Conservation (phyloP, 35 echinoderm and acorn worm genomes). For the Stichopus chloronotus region DNA sequence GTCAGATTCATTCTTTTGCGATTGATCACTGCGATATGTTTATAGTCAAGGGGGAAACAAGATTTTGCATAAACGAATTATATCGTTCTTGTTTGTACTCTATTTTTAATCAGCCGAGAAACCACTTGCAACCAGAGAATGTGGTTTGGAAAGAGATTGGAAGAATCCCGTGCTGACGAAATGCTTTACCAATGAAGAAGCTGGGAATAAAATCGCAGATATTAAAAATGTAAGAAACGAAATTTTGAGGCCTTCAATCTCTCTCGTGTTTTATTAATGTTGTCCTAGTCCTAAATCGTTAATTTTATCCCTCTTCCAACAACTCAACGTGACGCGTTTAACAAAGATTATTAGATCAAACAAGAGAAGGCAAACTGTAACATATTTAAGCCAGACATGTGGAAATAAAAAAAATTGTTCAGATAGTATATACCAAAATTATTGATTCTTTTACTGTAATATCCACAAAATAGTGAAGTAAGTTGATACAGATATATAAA, state of each 20-base stretch:
- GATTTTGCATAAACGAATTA: too few species aligned
- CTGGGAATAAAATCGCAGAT: not conserved
- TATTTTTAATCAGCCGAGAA: not conserved
- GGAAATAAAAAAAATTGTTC: not conserved
- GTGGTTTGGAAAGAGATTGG: not conserved
- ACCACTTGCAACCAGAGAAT: conserved; percentile 5
- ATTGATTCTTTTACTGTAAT: too few species aligned
- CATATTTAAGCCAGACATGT: not conserved
- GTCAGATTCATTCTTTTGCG: not conserved
- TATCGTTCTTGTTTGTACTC: not conserved
- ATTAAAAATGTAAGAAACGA: not conserved
- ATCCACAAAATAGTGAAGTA: too few species aligned
- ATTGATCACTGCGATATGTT: too few species aligned
- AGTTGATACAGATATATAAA: too few species aligned
- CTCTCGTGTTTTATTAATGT: not conserved
- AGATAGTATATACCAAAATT: too few species aligned
- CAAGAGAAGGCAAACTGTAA: not conserved
- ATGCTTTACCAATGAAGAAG: conserved; percentile 7
- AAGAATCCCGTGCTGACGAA: not conserved
- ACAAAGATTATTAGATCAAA: not conserved
- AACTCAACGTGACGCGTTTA: not conserved
- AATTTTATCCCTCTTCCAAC: not conserved
- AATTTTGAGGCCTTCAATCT: not conserved
- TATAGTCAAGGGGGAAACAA: too few species aligned
- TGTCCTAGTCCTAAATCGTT: not conserved